Evolutionary conservation across 2,888 invertebrate genomes (phyloP).

Genomic region (Heliconius hortense): DNA sequence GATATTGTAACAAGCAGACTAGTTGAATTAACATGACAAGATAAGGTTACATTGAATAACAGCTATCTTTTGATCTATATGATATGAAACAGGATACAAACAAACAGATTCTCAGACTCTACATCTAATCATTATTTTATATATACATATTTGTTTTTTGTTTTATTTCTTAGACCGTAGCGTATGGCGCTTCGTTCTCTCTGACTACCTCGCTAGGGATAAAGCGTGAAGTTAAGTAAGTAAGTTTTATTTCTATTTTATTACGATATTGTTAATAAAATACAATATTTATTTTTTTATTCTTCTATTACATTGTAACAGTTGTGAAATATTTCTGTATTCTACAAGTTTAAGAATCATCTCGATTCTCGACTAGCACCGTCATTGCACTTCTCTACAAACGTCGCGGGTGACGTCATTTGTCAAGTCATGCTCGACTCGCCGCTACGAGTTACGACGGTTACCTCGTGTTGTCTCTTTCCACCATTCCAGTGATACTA

Average conservation of each 20-base stretch:
- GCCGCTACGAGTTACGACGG: constrained; percentile 4
- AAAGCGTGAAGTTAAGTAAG: too few species aligned
- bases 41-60: background rate
- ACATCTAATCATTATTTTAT: background rate
- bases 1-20: too few species aligned
- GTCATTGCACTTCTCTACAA: constrained; percentile 37
- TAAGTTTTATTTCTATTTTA: background rate
- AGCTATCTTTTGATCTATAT: too few species aligned
- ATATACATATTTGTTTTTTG: background rate
- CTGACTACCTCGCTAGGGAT: too few species aligned
- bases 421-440: constrained; percentile 35
- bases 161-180: background rate
- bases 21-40: background rate
- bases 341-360: constrained; percentile 30
- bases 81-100: too few species aligned
- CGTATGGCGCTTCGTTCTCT: too few species aligned
- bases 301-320: background rate
- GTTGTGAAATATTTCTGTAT: constrained; percentile 24
- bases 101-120: too few species aligned
- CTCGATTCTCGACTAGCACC: constrained; percentile 35
- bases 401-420: constrained; percentile 60
- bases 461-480: constrained; percentile 54
- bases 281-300: background rate
- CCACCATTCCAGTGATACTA: constrained; percentile 44
- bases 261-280: background rate